A percentile compares a stretch with the other conserved stretches of the same genome.
Evolutionary conservation across 2,797 vertebrate species (phyloP).

Genomic region (Pterois miles): DNA sequence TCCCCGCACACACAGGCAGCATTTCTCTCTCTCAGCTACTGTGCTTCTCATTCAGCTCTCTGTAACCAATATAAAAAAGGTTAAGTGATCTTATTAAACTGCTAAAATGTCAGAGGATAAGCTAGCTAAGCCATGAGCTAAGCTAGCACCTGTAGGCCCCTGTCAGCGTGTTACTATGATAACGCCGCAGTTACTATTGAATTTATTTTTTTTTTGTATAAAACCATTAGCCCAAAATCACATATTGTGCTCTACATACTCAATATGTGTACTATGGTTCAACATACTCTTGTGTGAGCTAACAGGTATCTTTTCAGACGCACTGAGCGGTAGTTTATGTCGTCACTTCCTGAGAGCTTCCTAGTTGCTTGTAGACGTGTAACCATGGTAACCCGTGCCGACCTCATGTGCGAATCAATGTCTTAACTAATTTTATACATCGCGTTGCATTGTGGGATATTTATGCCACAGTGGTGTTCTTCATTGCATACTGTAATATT

Average conservation of each 20-base stretch:
- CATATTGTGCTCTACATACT: not conserved
- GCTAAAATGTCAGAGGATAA: not conserved
- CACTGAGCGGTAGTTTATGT: not conserved
- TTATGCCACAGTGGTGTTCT: too few relatives aligned
- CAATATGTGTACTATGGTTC: not conserved
- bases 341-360: not conserved
- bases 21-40: constrained; percentile 41
- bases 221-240: not conserved
- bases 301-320: not conserved
- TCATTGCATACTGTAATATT: too few relatives aligned
- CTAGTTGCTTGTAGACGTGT: not conserved
- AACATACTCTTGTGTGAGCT: not conserved
- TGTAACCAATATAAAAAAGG: not conserved
- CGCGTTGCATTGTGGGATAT: too few relatives aligned
- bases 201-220: too few relatives aligned
- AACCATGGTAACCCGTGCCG: not conserved
- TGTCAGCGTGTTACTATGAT: not conserved
- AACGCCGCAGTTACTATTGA: too few relatives aligned
- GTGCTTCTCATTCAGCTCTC: constrained; percentile 21
- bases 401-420: too few relatives aligned
- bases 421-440: too few relatives aligned
- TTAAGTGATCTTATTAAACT: constrained; percentile 11
- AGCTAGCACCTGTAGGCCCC: not conserved
- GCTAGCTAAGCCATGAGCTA: not conserved
- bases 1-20: constrained; percentile 11